Conservation (phyloP, 2,797 vertebrate species). For the Glyptemys insculpta region DNA sequence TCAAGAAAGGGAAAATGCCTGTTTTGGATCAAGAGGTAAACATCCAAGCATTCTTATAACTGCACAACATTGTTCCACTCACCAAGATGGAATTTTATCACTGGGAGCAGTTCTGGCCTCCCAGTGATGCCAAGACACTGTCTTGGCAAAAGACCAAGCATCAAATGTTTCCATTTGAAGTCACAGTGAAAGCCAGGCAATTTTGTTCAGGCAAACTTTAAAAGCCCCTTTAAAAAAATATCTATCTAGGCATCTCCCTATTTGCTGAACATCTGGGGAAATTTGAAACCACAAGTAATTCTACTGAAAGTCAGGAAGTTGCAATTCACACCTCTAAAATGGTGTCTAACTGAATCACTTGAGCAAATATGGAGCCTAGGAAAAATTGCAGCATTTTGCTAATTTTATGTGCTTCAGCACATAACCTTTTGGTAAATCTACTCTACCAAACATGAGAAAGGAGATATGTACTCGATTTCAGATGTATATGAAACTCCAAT, state of each 20-base stretch:
- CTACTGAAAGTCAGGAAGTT: not conserved
- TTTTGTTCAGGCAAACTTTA: not conserved
- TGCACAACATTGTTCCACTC: not conserved
- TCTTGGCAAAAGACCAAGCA: not conserved
- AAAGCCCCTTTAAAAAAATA: not conserved
- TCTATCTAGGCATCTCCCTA: not conserved
- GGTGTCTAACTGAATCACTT: slow-evolving; percentile 13
- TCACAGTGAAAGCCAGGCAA: not conserved
- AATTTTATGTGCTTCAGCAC: not conserved
- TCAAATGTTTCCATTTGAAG: not conserved
- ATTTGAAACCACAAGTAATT: not conserved
- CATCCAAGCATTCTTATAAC: not conserved
- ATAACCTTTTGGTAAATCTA: slow-evolving; percentile 7
- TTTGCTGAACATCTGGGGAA: not conserved
- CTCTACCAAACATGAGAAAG: slow-evolving; percentile 11
- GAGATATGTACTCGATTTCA: slow-evolving; percentile 29
- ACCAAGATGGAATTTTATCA: not conserved
- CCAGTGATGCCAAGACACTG: not conserved
- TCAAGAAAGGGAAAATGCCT: not conserved
- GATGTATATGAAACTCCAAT: slow-evolving; percentile 29
- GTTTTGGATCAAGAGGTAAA: not conserved
- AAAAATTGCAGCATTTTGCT: slow-evolving; percentile 16
- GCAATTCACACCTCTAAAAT: slow-evolving; percentile 12
- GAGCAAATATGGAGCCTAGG: not conserved
- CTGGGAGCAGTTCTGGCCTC: not conserved